These are phyloP conservation scores for Amphipyra tragopoginis DNA, from an alignment of 2,888 invertebrate species.

Conservation along the genomic window DNA sequence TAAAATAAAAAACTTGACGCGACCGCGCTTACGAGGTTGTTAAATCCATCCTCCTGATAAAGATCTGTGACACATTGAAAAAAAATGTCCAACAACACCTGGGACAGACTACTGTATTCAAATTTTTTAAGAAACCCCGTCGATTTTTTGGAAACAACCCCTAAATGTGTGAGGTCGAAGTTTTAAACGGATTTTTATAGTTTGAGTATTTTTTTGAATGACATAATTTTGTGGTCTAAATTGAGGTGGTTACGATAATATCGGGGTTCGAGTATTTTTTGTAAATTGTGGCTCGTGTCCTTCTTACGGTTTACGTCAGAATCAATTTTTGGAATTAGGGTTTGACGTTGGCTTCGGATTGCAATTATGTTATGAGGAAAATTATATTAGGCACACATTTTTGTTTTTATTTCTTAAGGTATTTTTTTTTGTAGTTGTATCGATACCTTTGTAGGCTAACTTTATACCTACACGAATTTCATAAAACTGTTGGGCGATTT, in stretches of 20 bases:
- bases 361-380: conserved; percentile 47
- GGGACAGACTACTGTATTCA: conserved; percentile 85
- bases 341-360: conserved; percentile 31
- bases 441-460: too few species aligned
- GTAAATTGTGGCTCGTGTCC: conserved; percentile 55
- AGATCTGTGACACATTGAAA: conserved; percentile 86
- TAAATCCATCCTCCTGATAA: conserved; percentile 86
- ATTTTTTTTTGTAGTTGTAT: conserved; percentile 17
- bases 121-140: conserved; percentile 80
- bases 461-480: too few species aligned
- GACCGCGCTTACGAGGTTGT: conserved; percentile 84
- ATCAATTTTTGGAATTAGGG: conserved; percentile 51
- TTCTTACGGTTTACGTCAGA: conserved; percentile 43
- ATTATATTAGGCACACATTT: conserved; percentile 38
- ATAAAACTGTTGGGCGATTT: too few species aligned
- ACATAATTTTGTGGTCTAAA: conserved; percentile 72
- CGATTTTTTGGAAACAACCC: conserved; percentile 80
- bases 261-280: conserved; percentile 46
- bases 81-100: conserved; percentile 68
- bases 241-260: conserved; percentile 68
- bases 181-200: conserved; percentile 65
- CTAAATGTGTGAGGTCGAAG: conserved; percentile 79
- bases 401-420: conserved; percentile 32
- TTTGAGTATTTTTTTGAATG: conserved; percentile 70
- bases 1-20: conserved; percentile 80